Conservation (phyloP, 2,888 invertebrate species). For the Phyllotreta striolata region DNA sequence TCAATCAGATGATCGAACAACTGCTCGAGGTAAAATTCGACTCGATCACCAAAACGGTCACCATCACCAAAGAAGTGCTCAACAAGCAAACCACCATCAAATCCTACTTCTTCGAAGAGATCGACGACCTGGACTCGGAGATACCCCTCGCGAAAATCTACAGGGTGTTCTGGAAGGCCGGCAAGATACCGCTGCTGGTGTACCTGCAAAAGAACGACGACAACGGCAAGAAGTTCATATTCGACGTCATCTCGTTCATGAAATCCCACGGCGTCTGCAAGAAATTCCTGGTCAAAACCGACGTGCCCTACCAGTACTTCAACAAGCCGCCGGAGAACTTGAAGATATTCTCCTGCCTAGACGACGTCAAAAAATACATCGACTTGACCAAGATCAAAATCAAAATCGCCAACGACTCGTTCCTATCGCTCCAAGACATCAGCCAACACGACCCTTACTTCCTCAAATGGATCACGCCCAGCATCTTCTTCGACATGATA, state of each 20-base stretch:
- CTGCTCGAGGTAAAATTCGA: constrained; percentile 22
- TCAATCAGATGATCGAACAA: constrained; percentile 38
- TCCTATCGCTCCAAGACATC: constrained; percentile 36
- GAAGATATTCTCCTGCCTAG: constrained; percentile 39
- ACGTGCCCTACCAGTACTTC: constrained; percentile 31
- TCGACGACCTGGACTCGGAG: constrained; percentile 22
- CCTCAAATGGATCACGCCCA: constrained; percentile 39
- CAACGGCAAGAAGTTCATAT: constrained; percentile 35
- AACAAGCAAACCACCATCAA: constrained; percentile 32
- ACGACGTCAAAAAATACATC: constrained; percentile 39
- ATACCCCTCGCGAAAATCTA: constrained; percentile 41
- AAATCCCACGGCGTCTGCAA: constrained; percentile 41
- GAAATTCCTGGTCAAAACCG: constrained; percentile 42
- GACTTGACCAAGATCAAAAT: constrained; percentile 40
- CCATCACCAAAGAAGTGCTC: constrained; percentile 24
- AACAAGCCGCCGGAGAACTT: constrained; percentile 33
- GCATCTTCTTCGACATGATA: constrained; percentile 44
- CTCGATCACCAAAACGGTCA: constrained; percentile 31
- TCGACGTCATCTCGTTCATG: constrained; percentile 41
- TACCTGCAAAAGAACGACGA: constrained; percentile 34
- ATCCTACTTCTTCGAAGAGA: constrained; percentile 45
- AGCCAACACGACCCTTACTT: constrained; percentile 40
- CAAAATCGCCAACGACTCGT: constrained; percentile 32
- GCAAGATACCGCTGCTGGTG: constrained; percentile 41
- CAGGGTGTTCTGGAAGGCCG: constrained; percentile 46